Percentiles rank a stretch among this genome's conserved stretches.
phyloP scores from a whole-genome alignment of 2,113 vertebrate genomes.

The Melanerpes aurifrons region DNA sequence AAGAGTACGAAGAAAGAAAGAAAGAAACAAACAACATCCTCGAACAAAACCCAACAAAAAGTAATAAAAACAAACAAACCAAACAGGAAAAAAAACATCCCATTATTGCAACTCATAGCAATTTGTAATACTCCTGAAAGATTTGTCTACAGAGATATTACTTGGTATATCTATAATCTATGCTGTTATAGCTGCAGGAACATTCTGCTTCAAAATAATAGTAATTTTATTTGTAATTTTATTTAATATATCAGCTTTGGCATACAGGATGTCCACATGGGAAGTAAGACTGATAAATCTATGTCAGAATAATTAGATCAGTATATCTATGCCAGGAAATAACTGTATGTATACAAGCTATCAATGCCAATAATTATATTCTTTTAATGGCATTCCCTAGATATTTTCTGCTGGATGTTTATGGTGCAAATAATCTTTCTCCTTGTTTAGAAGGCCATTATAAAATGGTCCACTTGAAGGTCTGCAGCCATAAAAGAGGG shows the following conservation, averaged over 20 bases:
- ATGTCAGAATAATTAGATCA: slow-evolving; percentile 9
- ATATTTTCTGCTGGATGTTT: not conserved
- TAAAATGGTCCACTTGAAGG: not conserved
- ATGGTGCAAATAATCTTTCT: not conserved
- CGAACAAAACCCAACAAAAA: not conserved
- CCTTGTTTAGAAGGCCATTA: not conserved
- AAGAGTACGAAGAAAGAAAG: not conserved
- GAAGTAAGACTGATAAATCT: not conserved
- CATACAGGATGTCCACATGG: not conserved
- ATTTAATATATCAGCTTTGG: not conserved
- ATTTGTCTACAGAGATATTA: not conserved
- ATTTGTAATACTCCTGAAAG: not conserved
- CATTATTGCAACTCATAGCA: not conserved
- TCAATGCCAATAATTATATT: not conserved
- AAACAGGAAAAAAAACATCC: not conserved
- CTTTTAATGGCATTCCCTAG: not conserved
- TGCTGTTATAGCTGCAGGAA: not conserved
- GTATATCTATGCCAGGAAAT: not conserved
- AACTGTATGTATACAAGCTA: not conserved
- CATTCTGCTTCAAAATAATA: slow-evolving; percentile 19
- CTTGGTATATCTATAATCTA: not conserved
- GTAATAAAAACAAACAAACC: not conserved
- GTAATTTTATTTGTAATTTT: not conserved
- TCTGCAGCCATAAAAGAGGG: not conserved
- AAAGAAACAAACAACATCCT: accelerated